A percentile compares a stretch with the other conserved stretches of the same genome.
Conservation (phyloP, 2,113 vertebrate species). For the Spheniscus mendiculus region DNA sequence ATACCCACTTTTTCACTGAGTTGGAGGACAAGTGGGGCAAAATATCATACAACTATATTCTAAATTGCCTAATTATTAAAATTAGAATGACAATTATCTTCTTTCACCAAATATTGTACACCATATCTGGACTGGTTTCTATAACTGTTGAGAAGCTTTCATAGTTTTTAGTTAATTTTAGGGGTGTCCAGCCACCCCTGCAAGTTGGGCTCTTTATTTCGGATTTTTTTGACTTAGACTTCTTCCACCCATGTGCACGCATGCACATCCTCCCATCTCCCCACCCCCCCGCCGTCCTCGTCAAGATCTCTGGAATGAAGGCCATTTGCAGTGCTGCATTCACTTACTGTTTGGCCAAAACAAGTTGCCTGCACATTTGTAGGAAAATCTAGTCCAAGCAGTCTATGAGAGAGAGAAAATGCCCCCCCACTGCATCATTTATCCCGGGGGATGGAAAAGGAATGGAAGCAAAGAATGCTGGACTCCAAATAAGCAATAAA, state of each 20-base stretch:
- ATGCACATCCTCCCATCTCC: background rate
- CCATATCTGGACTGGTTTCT: background rate
- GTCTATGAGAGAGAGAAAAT: background rate
- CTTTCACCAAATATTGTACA: background rate
- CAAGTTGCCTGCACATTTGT: background rate
- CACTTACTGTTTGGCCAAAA: background rate
- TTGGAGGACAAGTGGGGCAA: background rate
- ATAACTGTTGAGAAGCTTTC: background rate
- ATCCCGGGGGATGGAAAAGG: background rate
- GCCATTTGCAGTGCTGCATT: background rate
- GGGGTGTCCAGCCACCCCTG: background rate
- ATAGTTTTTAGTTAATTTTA: background rate
- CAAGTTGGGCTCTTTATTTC: background rate
- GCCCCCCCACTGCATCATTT: background rate
- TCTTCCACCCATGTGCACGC: background rate
- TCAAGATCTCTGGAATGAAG: background rate
- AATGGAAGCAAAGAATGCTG: background rate
- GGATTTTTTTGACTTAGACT: background rate
- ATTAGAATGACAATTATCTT: background rate
- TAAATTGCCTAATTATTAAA: background rate
- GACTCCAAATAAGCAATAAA: constrained; percentile 2
- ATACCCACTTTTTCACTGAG: background rate
- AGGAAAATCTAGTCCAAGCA: constrained; percentile 14
- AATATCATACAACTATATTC: background rate
- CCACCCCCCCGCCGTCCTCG: background rate